Evolutionary conservation across 53 echinoderm and acorn worm genomes (phyloP).

Genomic region (Stichopus horrens): DNA sequence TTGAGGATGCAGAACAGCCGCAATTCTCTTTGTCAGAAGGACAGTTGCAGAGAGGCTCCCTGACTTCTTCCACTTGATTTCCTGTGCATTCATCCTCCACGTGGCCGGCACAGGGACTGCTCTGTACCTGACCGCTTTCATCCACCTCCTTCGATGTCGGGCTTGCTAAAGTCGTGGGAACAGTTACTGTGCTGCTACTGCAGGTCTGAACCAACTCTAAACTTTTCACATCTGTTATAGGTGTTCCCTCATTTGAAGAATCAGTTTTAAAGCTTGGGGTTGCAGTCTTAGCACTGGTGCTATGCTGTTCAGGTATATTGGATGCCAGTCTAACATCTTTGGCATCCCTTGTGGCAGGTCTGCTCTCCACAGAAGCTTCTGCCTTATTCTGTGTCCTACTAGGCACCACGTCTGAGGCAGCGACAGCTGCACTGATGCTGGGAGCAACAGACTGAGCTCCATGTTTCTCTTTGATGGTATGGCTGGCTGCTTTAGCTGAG

Average conservation of each 20-base stretch:
- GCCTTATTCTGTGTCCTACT: constrained; percentile 1
- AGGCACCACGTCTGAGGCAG: not conserved
- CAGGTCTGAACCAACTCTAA: not conserved
- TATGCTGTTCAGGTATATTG: not conserved
- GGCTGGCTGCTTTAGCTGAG: not conserved
- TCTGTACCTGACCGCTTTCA: not conserved
- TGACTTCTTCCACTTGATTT: not conserved
- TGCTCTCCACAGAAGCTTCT: not conserved
- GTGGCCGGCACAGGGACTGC: not conserved
- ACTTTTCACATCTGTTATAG: constrained; percentile 23
- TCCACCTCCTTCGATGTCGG: not conserved
- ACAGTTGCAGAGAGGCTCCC: not conserved
- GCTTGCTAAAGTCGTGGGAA: not conserved
- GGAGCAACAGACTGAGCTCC: not conserved
- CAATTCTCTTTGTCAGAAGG: not conserved
- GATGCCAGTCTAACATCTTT: not conserved
- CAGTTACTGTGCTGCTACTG: not conserved
- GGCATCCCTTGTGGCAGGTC: not conserved
- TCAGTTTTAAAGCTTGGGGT: not conserved
- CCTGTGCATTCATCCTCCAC: not conserved
- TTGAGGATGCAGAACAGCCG: not conserved
- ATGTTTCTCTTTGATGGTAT: constrained; percentile 2
- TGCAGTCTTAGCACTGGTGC: not conserved
- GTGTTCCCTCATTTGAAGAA: not conserved
- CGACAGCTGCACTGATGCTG: constrained; percentile 18